Evolutionary conservation across 2,113 vertebrate genomes (phyloP).

Genomic region (Sorex fumeus): DNA sequence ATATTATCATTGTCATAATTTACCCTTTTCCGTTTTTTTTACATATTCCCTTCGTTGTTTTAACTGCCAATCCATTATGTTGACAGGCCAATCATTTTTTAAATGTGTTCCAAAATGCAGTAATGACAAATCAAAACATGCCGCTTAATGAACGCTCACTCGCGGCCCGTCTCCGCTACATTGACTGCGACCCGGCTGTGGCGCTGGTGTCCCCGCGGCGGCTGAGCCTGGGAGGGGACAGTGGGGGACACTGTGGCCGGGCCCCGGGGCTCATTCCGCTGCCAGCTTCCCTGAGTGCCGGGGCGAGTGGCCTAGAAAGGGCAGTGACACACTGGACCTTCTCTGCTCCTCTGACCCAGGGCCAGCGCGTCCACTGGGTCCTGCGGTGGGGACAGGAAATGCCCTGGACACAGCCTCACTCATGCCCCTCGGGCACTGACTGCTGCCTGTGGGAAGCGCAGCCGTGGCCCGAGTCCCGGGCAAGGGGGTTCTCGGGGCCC

Average conservation of each 20-base stretch:
- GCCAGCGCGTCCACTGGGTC: too few relatives aligned
- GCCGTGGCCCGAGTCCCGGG: too few relatives aligned
- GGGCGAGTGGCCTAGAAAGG: too few relatives aligned
- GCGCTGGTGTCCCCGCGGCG: accelerated
- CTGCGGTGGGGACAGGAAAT: too few relatives aligned
- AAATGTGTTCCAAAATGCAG: constrained; percentile 55
- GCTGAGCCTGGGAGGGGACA: accelerated
- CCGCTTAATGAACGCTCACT: background rate
- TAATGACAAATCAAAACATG: constrained; percentile 49
- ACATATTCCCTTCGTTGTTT: background rate
- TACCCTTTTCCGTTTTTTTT: background rate
- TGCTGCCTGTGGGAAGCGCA: too few relatives aligned
- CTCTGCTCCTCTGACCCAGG: too few relatives aligned
- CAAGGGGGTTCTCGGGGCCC: too few relatives aligned
- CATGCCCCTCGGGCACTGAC: too few relatives aligned
- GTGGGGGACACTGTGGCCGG: accelerated
- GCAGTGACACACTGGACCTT: too few relatives aligned
- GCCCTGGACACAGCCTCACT: too few relatives aligned
- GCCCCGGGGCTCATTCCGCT: accelerated
- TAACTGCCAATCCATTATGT: constrained; percentile 72
- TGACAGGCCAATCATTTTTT: constrained; percentile 67
- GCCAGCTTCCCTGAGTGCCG: too few relatives aligned
- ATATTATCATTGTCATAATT: background rate
- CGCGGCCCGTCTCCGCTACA: background rate
- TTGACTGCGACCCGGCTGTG: background rate